Base-by-base conservation (phyloP, 2,113 vertebrate genomes). In the Hippocampus guttulatus region DNA sequence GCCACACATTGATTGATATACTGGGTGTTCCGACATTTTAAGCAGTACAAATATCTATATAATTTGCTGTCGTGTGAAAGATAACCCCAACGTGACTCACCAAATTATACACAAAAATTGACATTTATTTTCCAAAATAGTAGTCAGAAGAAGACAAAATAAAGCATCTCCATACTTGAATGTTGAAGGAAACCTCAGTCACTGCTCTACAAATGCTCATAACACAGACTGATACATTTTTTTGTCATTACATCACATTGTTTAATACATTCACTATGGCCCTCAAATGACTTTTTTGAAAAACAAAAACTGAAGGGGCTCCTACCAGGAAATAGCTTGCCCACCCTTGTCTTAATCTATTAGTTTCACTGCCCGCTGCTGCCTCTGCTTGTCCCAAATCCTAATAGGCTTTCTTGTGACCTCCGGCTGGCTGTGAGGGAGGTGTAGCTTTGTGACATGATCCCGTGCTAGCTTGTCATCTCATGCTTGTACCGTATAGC, bases 371-470 rank as follows among this genome's bases (percentile, higher is more conserved):
- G 71, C 71, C 43, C 75, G 10, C 79, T 30, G 23, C 57, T 62
- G 67, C 75, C 38, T 45, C 12, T 71, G 70, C 40, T 33, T 74
- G 68, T 76, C 67, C 74, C 52, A 16, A 72, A 66, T 69, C 30
- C 23, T 90, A 89, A 90, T 82, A 85, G 83, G 85, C 88, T 90
- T 88, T 88, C 18, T 66, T 64, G 43, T 79, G 74, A 85, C 73
- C 57, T 60, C 67, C 60, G 52, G 74, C 15, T 73, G 67, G n/a
- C 49, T 81, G 79, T 69, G 51, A 75, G 20, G 68, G n/a, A 68
- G 70, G 74, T 76, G 58, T 43, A 68, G 71, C 12, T 51, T 68
- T 77, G 76, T 80, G 78, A 73, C 84, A 78, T 72, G 73, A 58
- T 79, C 71, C 68, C 43, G 27, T 60, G 63, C 40, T 80, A 67